Percentiles rank a stretch among this genome's conserved stretches.
These are phyloP conservation scores for Ibycter americanus DNA, from an alignment of 2,797 vertebrate genomes.

Conservation along the genomic window DNA sequence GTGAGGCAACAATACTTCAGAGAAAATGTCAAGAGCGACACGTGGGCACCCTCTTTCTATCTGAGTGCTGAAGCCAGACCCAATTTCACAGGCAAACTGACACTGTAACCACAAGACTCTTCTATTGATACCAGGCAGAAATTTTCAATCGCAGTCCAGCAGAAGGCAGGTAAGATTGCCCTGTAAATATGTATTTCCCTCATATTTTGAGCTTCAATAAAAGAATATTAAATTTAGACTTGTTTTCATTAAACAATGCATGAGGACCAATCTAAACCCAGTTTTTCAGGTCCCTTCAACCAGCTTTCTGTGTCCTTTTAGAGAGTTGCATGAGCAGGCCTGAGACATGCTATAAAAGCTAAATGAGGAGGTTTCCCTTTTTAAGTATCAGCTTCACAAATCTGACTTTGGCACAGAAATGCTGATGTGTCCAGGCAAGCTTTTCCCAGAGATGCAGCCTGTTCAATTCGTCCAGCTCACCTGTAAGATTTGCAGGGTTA, in stretches of 20 bases:
- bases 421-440: background rate
- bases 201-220: background rate
- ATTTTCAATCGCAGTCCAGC: background rate
- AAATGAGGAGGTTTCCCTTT: background rate
- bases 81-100: background rate
- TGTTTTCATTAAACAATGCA: background rate
- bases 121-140: background rate
- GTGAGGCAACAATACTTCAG: background rate
- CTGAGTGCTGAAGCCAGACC: background rate
- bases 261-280: background rate
- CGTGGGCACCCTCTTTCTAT: background rate
- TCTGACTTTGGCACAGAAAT: background rate
- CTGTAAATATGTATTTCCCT: background rate
- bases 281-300: background rate
- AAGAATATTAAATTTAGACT: background rate
- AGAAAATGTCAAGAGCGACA: slow-evolving; percentile 17
- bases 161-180: background rate
- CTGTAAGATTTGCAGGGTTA: background rate
- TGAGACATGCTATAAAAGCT: background rate
- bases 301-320: background rate
- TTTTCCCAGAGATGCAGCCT: background rate
- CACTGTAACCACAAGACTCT: background rate
- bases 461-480: background rate
- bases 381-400: background rate
- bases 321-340: background rate